Evolutionary conservation across 2,797 vertebrate genomes (phyloP), one percentile per base, ranked within the genome.

Genomic region (Yasuhikotakia modesta): DNA sequence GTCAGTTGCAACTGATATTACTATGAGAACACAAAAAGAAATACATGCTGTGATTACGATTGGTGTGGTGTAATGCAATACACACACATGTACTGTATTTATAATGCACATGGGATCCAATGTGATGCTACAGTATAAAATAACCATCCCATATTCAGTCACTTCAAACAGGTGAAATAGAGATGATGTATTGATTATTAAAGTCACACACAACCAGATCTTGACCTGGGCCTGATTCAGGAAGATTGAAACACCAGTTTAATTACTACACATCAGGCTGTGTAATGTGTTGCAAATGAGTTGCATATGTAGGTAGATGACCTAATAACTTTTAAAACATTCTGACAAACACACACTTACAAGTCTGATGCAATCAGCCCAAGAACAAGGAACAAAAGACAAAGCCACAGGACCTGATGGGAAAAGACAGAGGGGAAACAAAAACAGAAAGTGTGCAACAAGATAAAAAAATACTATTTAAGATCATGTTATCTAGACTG

Each of bases 341-440:
- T 45, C 48, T 45, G 2, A n/a, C 45, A 66, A 3, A 14, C 61
- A 12, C 73, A 63, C 73, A 95, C 97, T 97, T 88, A 99, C 97
- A 98, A 98, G 58, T 97, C 96, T 2, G 95, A 96, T 0, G 97
- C 97, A 0, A 94, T 90, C 79, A 97, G 92, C 17, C 94, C 94
- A 0, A 99, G 96, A 79, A 96, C 86, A 70, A 96, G 17, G 70
- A 99, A 99, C 74, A 99, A 88, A 86, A 95, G 92, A 2, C 96
- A 58, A 13, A 99, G 92, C 97, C 96, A 99, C 58, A 96, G n/a
- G n/a, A 89, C 89, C 97, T 99, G 90, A 0, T 79, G 73, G 78
- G 39, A 46, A 24, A 5, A 82, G 57, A 17, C n/a, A 61, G 39
- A 72, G 30, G 17, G 5, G 27, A 43, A 22, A 64, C 35, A 24